A percentile compares a stretch with the other conserved stretches of the same genome.
Evolutionary conservation across 2,888 invertebrate species (phyloP).

Genomic region (Spilosoma lubricipeda): DNA sequence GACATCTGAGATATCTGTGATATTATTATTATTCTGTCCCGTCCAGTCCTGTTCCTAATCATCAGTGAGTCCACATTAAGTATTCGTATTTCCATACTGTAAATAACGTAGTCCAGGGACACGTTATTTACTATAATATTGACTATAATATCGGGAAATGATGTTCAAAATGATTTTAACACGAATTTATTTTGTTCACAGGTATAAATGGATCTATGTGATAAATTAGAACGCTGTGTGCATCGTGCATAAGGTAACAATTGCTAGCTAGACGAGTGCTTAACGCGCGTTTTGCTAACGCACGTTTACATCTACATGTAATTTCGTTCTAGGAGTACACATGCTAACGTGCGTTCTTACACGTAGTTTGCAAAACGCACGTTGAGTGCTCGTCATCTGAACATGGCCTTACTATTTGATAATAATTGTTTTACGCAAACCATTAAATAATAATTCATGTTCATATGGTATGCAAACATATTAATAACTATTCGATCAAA

Average conservation of each 20-base stretch:
- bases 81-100: not conserved
- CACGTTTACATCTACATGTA: too few relatives aligned
- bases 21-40: not conserved
- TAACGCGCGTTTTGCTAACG: too few relatives aligned
- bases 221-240: not conserved
- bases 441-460: not conserved
- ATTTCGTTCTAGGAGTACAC: too few relatives aligned
- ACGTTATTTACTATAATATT: too few relatives aligned
- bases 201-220: slow-evolving; percentile 1
- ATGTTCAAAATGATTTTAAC: not conserved
- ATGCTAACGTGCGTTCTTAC: too few relatives aligned
- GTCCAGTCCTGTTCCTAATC: not conserved
- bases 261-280: too few relatives aligned
- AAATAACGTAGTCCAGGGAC: not conserved
- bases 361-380: too few relatives aligned
- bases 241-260: not conserved
- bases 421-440: too few relatives aligned
- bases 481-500: not conserved
- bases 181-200: not conserved
- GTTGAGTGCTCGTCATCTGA: too few relatives aligned
- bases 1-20: not conserved
- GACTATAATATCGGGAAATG: not conserved
- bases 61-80: not conserved
- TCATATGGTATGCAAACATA: not conserved
- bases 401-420: not conserved